A percentile compares a stretch with the other conserved stretches of the same genome.
Conservation (phyloP, 2,888 invertebrate species). For the Penaeus monodon region DNA sequence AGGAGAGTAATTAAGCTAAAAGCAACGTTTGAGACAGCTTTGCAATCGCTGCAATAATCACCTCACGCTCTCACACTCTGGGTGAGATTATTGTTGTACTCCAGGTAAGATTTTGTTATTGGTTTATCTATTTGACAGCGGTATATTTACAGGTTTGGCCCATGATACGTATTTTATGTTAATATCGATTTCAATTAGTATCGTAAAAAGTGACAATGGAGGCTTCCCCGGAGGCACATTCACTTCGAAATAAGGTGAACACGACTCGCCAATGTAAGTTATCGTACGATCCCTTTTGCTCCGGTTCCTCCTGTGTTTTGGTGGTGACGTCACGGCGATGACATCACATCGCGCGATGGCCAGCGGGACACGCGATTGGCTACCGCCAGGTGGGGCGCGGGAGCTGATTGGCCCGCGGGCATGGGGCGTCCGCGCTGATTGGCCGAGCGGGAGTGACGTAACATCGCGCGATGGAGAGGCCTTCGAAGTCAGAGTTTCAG, state of each 20-base stretch:
- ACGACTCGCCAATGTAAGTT: neutral
- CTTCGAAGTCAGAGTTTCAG: neutral
- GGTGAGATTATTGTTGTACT: too few species aligned
- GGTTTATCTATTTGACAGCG: too few species aligned
- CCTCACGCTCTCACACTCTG: too few species aligned
- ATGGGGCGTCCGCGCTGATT: conserved; percentile 33
- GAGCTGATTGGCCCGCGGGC: conserved; percentile 19
- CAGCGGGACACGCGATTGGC: neutral
- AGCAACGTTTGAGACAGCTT: too few species aligned
- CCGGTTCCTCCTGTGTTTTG: conserved; percentile 18
- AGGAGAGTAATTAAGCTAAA: too few species aligned
- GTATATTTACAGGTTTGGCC: too few species aligned
- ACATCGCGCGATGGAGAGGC: conserved; percentile 53
- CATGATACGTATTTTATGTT: too few species aligned
- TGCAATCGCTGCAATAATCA: too few species aligned
- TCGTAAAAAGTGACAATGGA: too few species aligned
- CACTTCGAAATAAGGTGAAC: neutral
- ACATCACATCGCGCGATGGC: conserved; percentile 57
- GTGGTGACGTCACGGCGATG: conserved; percentile 43
- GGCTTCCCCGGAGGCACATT: neutral
- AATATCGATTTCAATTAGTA: too few species aligned
- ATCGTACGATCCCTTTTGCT: neutral
- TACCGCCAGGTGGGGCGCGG: neutral
- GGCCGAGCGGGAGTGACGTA: conserved; percentile 41
- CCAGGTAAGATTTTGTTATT: too few species aligned